A percentile compares a stretch with the other conserved stretches of the same genome.
Conservation (phyloP, 2,888 invertebrate genomes). For the Camponotus fellah region DNA sequence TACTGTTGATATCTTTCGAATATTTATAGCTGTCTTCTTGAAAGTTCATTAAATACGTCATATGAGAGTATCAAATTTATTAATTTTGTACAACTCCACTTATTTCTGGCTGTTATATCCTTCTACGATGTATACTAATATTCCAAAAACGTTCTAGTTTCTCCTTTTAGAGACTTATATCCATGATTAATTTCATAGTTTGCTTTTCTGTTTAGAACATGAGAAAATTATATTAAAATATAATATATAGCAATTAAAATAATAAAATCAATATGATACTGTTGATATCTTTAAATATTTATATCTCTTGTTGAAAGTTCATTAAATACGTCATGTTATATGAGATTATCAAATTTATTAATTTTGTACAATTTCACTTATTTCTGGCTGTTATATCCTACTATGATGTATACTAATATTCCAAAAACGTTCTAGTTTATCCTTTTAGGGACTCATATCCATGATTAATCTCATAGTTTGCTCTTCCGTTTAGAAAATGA, state of each 20-base stretch:
- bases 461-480: not conserved
- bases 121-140: too few species aligned
- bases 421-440: not conserved
- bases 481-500: too few species aligned
- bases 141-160: too few species aligned
- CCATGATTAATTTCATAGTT: not conserved
- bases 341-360: not conserved
- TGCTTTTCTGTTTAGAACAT: too few species aligned
- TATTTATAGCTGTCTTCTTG: not conserved
- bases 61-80: not conserved
- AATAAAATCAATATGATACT: too few species aligned
- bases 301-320: not conserved
- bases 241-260: too few species aligned
- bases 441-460: not conserved
- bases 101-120: too few species aligned
- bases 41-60: not conserved
- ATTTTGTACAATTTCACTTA: not conserved
- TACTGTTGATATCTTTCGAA: not conserved
- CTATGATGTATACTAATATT: not conserved
- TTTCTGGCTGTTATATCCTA: slow-evolving; percentile 51
- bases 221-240: too few species aligned
- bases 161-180: not conserved
- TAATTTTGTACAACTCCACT: too few species aligned
- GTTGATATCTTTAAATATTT: not conserved
- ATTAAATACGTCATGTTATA: not conserved